Evolutionary conservation across 2,888 invertebrate species (phyloP).

Genomic region (Neocrepidodera transversa): DNA sequence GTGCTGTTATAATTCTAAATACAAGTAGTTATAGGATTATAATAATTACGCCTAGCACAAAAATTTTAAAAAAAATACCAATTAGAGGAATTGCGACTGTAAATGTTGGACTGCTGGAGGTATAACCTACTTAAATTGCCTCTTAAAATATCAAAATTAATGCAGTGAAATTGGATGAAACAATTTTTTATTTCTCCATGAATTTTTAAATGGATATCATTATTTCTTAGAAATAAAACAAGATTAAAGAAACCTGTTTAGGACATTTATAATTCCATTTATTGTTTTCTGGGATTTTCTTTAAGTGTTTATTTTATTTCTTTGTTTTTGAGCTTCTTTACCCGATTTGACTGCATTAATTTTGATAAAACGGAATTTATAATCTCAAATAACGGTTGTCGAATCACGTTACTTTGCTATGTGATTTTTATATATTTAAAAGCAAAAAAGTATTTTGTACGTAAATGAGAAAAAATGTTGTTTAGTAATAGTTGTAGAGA

Average conservation of each 20-base stretch:
- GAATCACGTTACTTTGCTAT: constrained; percentile 26
- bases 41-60: constrained; percentile 17
- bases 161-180: background rate
- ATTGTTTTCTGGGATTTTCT: too few species aligned
- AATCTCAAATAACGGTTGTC: constrained; percentile 13
- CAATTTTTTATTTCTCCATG: too few species aligned
- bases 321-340: too few species aligned
- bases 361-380: constrained; percentile 5
- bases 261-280: too few species aligned
- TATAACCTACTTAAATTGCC: background rate
- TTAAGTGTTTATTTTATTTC: too few species aligned
- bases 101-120: constrained; percentile 11
- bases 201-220: too few species aligned
- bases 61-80: too few species aligned
- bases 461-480: constrained; percentile 42
- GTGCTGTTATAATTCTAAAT: constrained; percentile 22
- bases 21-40: constrained; percentile 16
- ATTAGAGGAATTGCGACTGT: constrained; percentile 18
- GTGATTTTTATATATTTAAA: constrained; percentile 46
- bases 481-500: constrained; percentile 40
- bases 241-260: too few species aligned
- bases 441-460: constrained; percentile 49
- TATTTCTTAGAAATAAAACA: too few species aligned
- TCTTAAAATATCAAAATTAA: background rate
- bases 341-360: constrained; percentile 1